Evolutionary conservation across 1,140 invertebrate species (phyloP).

Genomic region (Papilio aristodemus): DNA sequence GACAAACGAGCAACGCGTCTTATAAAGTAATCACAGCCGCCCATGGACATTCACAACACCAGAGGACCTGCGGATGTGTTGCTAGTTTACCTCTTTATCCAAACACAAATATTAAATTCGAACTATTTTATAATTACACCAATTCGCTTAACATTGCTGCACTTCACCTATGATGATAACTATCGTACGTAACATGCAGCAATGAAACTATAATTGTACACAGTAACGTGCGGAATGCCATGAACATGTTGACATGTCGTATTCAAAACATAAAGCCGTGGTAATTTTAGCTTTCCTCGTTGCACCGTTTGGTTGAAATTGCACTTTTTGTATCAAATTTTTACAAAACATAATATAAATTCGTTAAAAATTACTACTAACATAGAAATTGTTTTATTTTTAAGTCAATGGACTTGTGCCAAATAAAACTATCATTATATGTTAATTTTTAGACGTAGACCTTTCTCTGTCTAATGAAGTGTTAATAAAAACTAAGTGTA

Average conservation of each 20-base stretch:
- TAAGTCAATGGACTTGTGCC: neutral
- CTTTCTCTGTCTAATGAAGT: too few species aligned
- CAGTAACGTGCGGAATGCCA: neutral
- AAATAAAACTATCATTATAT: too few species aligned
- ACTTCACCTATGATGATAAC: neutral
- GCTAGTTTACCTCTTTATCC: too few species aligned
- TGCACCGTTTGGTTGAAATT: neutral
- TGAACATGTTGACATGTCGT: neutral
- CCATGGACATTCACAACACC: too few species aligned
- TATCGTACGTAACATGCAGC: neutral
- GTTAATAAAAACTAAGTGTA: too few species aligned
- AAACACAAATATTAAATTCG: too few species aligned
- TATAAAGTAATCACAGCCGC: too few species aligned
- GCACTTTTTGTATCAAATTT: neutral
- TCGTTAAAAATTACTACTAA: too few species aligned
- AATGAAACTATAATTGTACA: neutral
- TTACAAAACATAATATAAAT: neutral
- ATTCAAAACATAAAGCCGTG: neutral
- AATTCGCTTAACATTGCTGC: constrained; percentile 9
- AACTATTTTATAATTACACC: constrained; percentile 1
- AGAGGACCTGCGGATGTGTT: too few species aligned
- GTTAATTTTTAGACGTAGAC: too few species aligned
- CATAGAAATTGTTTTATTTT: too few species aligned
- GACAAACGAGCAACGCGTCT: too few species aligned
- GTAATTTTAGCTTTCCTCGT: neutral